A percentile compares a stretch with the other conserved stretches of the same genome.
These are phyloP conservation scores for Brachionus plicatilis DNA, from an alignment of 1,140 invertebrate species.

Conservation along the genomic window DNA sequence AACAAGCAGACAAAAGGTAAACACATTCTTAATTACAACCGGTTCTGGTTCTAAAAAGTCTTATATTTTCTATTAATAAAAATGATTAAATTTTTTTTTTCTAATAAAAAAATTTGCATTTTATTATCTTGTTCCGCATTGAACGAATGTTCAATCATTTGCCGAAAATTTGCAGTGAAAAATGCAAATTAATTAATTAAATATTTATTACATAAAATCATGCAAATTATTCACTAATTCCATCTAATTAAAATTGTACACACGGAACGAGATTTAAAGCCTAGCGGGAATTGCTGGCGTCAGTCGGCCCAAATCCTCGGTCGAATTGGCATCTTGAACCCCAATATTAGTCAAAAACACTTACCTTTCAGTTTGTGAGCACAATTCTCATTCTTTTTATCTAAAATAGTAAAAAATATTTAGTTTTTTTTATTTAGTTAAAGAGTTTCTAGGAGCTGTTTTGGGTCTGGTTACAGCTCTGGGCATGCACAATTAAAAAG, in stretches of 20 bases:
- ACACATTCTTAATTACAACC: not conserved
- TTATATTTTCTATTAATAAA: not conserved
- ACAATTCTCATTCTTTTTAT: not conserved
- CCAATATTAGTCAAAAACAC: not conserved
- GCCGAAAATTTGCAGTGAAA: not conserved
- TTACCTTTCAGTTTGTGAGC: not conserved
- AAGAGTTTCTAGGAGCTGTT: not conserved
- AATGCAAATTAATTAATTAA: slow-evolving; percentile 34
- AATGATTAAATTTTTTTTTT: not conserved
- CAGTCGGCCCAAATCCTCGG: not conserved
- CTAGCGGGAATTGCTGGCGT: not conserved
- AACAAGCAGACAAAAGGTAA: not conserved
- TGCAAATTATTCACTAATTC: not conserved
- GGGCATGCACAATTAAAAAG: not conserved
- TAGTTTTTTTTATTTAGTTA: not conserved
- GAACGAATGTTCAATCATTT: not conserved
- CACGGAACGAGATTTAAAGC: not conserved
- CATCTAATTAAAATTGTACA: not conserved
- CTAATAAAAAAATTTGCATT: not conserved
- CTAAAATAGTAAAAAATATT: not conserved
- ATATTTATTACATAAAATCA: slow-evolving; percentile 32
- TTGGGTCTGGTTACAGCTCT: not conserved
- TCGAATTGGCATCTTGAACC: not conserved
- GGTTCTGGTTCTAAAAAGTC: not conserved
- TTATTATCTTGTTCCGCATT: not conserved